Percentiles rank a stretch among this genome's conserved stretches.
Conservation (phyloP, 23 tunicate species). For the Trididemnum miniatum region DNA sequence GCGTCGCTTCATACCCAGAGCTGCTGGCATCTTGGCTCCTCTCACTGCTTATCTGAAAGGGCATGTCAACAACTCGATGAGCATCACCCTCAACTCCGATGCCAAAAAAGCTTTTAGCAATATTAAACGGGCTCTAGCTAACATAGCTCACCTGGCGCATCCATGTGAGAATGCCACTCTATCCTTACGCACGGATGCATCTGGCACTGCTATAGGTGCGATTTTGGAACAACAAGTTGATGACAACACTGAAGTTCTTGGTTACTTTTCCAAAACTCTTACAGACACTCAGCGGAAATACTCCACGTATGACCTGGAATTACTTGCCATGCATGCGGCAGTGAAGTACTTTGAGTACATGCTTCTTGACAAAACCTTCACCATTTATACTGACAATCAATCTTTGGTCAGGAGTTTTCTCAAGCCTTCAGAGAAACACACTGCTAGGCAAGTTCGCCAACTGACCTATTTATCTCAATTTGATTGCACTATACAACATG, state of each 20-base stretch:
- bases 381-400: slow-evolving; percentile 30
- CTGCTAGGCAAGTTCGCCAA: neutral
- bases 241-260: slow-evolving; percentile 21
- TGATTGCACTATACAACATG: neutral
- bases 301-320: slow-evolving; percentile 36
- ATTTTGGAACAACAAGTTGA: slow-evolving; percentile 33
- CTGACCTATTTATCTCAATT: slow-evolving; percentile 1
- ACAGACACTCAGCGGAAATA: slow-evolving; percentile 16
- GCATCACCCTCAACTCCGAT: neutral
- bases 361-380: slow-evolving; percentile 12
- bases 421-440: slow-evolving; percentile 4
- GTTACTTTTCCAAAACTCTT: slow-evolving; percentile 35
- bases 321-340: slow-evolving; percentile 23
- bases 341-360: slow-evolving; percentile 24
- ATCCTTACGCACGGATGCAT: slow-evolving; percentile 25
- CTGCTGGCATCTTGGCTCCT: slow-evolving; percentile 30
- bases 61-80: neutral
- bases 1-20: slow-evolving; percentile 6
- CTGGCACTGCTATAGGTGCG: slow-evolving; percentile 26
- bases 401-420: slow-evolving; percentile 11
- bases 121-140: slow-evolving; percentile 19
- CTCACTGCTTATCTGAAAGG: slow-evolving; percentile 2
- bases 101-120: slow-evolving; percentile 19
- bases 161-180: slow-evolving; percentile 14
- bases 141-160: neutral